Percentiles rank a stretch among this genome's conserved stretches.
Conservation (phyloP, 2,113 vertebrate species). For the Rattus norvegicus region DNA sequence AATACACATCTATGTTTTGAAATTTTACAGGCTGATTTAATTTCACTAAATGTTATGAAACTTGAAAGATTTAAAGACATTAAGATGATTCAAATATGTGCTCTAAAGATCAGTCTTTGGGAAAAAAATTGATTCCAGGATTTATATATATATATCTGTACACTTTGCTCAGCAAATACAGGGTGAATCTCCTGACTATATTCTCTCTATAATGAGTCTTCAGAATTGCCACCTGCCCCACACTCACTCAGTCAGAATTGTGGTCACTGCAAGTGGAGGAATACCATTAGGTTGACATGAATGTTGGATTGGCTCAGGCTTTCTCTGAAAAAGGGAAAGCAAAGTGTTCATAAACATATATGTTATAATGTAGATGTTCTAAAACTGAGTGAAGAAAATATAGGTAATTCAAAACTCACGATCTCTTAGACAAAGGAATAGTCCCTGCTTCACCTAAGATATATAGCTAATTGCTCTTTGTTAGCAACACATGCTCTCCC, state of each 20-base stretch:
- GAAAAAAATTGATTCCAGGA: not conserved
- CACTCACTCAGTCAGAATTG: not conserved
- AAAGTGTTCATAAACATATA: not conserved
- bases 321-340: not conserved
- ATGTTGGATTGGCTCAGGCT: not conserved
- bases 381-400: constrained; percentile 38
- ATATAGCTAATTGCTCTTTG: constrained; percentile 52
- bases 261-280: not conserved
- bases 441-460: constrained; percentile 33
- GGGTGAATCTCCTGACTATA: not conserved
- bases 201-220: not conserved
- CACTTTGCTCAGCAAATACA: not conserved
- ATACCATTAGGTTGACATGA: not conserved
- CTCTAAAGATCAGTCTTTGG: not conserved
- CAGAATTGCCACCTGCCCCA: not conserved
- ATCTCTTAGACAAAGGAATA: constrained; percentile 12
- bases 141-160: not conserved
- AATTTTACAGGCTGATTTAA: not conserved
- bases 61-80: constrained; percentile 18
- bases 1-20: not conserved
- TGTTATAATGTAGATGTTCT: constrained; percentile 8
- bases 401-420: constrained; percentile 63
- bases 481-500: constrained; percentile 27
- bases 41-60: constrained; percentile 44
- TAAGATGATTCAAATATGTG: not conserved